These are phyloP conservation scores for Smutsia temminckii DNA, from an alignment of 2,797 vertebrate genomes.

Conservation along the genomic window DNA sequence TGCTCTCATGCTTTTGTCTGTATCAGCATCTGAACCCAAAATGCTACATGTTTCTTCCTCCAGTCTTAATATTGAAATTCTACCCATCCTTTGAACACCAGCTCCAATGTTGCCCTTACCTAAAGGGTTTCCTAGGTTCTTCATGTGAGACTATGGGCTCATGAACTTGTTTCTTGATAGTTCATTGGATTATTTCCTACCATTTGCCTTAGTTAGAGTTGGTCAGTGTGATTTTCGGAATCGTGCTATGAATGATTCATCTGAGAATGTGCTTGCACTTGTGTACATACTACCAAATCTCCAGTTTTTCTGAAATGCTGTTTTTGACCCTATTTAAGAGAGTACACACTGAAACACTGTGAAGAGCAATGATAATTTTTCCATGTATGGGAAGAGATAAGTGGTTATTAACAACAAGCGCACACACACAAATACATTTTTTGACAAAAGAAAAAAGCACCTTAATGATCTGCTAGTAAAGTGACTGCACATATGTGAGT, in stretches of 20 bases:
- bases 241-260: too few relatives aligned
- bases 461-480: constrained; percentile 57
- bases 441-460: constrained; percentile 26
- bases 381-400: neutral
- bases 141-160: neutral
- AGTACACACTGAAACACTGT: neutral
- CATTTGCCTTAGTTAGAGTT: neutral
- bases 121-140: neutral
- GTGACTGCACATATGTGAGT: neutral
- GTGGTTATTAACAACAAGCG: neutral
- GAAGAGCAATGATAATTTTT: neutral
- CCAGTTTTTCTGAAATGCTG: neutral
- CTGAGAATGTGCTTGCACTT: rapidly evolving
- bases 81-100: neutral
- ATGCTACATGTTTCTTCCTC: neutral
- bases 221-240: neutral
- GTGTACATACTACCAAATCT: neutral
- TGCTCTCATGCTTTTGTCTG: neutral
- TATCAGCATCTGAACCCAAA: neutral
- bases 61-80: neutral
- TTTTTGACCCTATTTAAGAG: neutral
- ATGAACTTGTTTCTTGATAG: neutral
- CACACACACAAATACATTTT: neutral
- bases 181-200: neutral
- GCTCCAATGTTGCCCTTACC: neutral